These are phyloP conservation scores for Epistrophe grossulariae DNA, from an alignment of 2,888 invertebrate species.

Conservation along the genomic window DNA sequence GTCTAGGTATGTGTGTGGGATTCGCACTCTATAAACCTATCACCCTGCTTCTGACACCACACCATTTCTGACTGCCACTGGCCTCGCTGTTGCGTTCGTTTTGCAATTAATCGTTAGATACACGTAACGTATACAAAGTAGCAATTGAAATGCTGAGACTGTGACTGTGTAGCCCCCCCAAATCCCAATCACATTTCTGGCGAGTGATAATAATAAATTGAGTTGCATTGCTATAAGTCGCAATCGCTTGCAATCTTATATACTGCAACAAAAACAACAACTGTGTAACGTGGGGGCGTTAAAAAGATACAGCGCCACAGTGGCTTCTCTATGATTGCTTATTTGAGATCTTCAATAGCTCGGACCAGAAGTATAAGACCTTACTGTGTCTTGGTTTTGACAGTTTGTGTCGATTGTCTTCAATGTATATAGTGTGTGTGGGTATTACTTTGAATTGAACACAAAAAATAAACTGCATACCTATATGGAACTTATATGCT, in stretches of 20 bases:
- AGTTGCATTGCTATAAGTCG: conserved; percentile 60
- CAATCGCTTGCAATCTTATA: conserved; percentile 61
- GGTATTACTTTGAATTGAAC: conserved; percentile 1
- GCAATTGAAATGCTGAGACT: not conserved
- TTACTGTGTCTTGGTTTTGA: conserved; percentile 53
- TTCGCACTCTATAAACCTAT: conserved; percentile 73
- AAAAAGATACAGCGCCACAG: conserved; percentile 24
- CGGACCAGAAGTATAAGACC: not conserved
- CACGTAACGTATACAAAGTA: conserved; percentile 10
- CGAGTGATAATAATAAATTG: conserved; percentile 68
- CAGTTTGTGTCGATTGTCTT: conserved; percentile 46
- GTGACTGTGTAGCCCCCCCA: conserved; percentile 33
- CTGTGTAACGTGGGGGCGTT: conserved; percentile 64
- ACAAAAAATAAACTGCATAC: not conserved
- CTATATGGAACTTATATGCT: not conserved
- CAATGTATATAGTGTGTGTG: not conserved
- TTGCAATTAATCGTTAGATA: conserved; percentile 63
- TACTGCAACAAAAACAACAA: not conserved
- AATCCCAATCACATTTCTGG: conserved; percentile 65
- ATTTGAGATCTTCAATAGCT: conserved; percentile 46
- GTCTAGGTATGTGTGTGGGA: conserved; percentile 68
- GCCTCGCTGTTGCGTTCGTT: conserved; percentile 26
- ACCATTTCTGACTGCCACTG: conserved; percentile 25
- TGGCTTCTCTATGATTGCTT: conserved; percentile 38
- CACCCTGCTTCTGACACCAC: conserved; percentile 35